phyloP scores from a whole-genome alignment of 2,113 vertebrate species.

The Gadus macrocephalus region DNA sequence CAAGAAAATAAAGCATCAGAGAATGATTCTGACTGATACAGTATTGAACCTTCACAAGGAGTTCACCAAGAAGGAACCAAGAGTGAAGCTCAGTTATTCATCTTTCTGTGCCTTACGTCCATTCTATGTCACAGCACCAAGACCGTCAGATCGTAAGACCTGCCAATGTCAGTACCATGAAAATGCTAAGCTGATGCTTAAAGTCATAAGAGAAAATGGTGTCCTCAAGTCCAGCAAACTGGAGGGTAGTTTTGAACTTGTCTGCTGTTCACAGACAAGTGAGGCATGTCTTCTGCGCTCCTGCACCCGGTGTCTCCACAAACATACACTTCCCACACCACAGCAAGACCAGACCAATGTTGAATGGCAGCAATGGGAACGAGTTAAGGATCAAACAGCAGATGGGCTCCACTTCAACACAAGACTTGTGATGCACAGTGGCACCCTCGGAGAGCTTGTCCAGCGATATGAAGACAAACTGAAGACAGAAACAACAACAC shows the following conservation, averaged over 20 bases:
- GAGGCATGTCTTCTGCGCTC: slow-evolving; percentile 12
- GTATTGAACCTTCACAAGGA: background rate
- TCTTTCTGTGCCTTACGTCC: slow-evolving; percentile 1
- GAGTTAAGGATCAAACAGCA: slow-evolving; percentile 8
- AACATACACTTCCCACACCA: slow-evolving; percentile 2
- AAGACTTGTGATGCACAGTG: slow-evolving; percentile 6
- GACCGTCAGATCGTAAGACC: background rate
- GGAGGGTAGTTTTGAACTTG: slow-evolving; percentile 5
- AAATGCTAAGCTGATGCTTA: background rate
- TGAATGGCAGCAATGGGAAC: slow-evolving; percentile 18
- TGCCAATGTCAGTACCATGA: background rate
- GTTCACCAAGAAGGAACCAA: slow-evolving; percentile 2
- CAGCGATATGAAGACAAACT: slow-evolving; percentile 20
- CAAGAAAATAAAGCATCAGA: slow-evolving; percentile 6
- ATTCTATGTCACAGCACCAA: background rate
- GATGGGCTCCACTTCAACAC: slow-evolving; percentile 11
- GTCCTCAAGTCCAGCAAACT: background rate
- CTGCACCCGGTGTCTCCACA: background rate
- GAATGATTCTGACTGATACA: slow-evolving; percentile 1
- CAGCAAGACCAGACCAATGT: slow-evolving; percentile 16
- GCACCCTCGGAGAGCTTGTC: slow-evolving; percentile 10
- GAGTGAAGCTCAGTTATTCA: background rate
- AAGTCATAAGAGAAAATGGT: background rate
- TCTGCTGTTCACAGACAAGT: slow-evolving; percentile 17
- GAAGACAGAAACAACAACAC: slow-evolving; percentile 8